Evolutionary conservation across 2,113 vertebrate species (phyloP), one percentile per base, ranked within the genome.

Genomic region (Podocnemis expansa): DNA sequence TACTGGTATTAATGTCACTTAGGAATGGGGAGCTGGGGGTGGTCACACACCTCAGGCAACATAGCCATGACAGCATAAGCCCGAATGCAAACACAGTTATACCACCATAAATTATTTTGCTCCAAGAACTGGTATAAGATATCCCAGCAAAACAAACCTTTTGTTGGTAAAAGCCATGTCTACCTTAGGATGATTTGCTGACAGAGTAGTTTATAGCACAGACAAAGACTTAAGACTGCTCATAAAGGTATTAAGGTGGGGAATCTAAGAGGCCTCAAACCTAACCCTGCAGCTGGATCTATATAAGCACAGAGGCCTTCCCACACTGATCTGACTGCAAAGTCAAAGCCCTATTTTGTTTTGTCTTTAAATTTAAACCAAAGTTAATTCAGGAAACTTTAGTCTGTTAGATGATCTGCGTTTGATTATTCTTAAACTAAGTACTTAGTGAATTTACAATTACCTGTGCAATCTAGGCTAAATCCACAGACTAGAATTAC

Each of bases 291-390:
- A 89, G 1, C 41, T 81, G 49, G 6, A 54, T 85, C 83, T 29
- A 85, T 16, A 45, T n/a, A 21, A 5, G 5, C 55, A 55, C 34
- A 85, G 52, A 22, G 34, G 13, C 10, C 24, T 17, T 54, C 27
- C 54, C 43, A 38, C 31, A 25, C 45, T 11, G 41, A 75, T 43
- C 4, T 27, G 38, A 38, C 2, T 41, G 19, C 45, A 82, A 87
- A 84, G 45, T 31, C 4, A 84, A 12, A 56, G 1, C 1, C 1
- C 16, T 80, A 2, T 34, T 86, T n/a, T 47, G 2, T 34, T 84
- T 47, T 75, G 70, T 63, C 0, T 0, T 25, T 12, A 81, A 13
- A 4, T 2, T 79, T 45, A 49, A 29, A 1, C 10, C 54, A 9
- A 80, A 41, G 17, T 8, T 85, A 0, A 43, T 19, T 85, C 45